Conservation (phyloP, 2,888 invertebrate genomes). For the Suillia variegata region DNA sequence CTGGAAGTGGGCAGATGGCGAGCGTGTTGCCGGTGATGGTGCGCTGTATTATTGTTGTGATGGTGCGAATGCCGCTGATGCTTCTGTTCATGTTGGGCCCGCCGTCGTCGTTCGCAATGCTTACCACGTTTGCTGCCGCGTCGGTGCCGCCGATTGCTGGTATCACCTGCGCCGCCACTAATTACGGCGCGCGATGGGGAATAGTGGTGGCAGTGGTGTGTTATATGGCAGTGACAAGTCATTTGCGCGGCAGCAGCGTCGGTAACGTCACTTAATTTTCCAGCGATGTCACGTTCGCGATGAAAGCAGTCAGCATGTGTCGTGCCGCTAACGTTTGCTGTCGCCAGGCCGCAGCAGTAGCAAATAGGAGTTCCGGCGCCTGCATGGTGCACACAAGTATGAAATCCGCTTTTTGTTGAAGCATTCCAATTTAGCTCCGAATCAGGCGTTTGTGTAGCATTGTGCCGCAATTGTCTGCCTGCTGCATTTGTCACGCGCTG, state of each 20-base stretch:
- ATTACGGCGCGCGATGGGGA: conserved; percentile 27
- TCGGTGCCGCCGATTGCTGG: conserved; percentile 19
- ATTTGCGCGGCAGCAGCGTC: conserved; percentile 25
- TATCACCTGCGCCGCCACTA: conserved; percentile 23
- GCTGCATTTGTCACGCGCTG: conserved; percentile 24
- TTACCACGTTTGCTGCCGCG: conserved; percentile 3
- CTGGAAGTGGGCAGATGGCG: conserved; percentile 23
- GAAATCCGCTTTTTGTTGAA: not conserved
- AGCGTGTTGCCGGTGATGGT: conserved; percentile 34
- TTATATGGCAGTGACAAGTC: conserved; percentile 36
- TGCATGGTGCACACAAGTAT: not conserved
- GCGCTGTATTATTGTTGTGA: no score
- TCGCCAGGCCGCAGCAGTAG: conserved; percentile 23
- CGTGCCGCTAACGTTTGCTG: no score
- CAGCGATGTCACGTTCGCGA: not conserved
- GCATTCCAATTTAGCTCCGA: conserved; percentile 22
- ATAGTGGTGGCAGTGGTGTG: conserved; percentile 34
- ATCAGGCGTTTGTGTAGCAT: conserved; percentile 54
- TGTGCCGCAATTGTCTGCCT: conserved; percentile 48
- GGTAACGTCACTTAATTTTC: not conserved
- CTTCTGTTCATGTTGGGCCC: conserved; percentile 19
- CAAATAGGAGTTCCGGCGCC: conserved; percentile 24
- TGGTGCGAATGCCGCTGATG: conserved; percentile 30
- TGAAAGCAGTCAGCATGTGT: not conserved
- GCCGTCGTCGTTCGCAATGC: conserved; percentile 23